Base-by-base conservation (phyloP, 2,113 vertebrate species). In the Phylloscopus trochiloides region DNA sequence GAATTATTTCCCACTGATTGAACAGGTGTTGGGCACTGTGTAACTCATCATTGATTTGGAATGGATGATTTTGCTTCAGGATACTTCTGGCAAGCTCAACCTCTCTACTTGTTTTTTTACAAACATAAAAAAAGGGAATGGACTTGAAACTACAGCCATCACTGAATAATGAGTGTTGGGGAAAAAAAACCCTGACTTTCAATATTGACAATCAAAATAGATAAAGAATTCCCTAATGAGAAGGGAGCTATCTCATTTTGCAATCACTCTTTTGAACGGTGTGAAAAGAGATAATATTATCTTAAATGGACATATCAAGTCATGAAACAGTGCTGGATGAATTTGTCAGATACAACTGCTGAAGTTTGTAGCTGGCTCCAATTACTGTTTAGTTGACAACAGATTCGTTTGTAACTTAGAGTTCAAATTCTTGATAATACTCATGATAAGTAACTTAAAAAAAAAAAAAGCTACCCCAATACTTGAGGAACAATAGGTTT, bases 51-150 rank as follows among this genome's bases (percentile, higher is more conserved):
- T 50, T 75, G 32, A 31, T 92, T 80, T 61, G 40, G 36, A 91
- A 85, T 32, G 36, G 52, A 63, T 87, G 32, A 84, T 84, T 89
- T 92, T 95, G 68, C 61, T 87, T 95, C 50, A 75, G 86, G 65
- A 87, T 84, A 72, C 22, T 87, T 68, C 71, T 94, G 84, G 65
- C 48, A 84, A 71, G 43, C n/a, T 65, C 40, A 84, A 68, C 2
- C 22, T 91, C 66, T 68, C 45, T 75, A 50, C 36, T 7, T 92
- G 15, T 55, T 87, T 22, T 55, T 80, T 70, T 92, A 40, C 66
- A 21, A 34, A 58, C 8, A 18, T 52, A 74, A 85, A 54, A 34
- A 73, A 54, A 57, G 50, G n/a, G 19, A 75, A 75, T 52, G 51
- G 57, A 79, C 74, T 86, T 42, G 32, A 82, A 96, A 80, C 26